Conservation (phyloP, 2,113 vertebrate species). For the Motacilla tschutschensis region DNA sequence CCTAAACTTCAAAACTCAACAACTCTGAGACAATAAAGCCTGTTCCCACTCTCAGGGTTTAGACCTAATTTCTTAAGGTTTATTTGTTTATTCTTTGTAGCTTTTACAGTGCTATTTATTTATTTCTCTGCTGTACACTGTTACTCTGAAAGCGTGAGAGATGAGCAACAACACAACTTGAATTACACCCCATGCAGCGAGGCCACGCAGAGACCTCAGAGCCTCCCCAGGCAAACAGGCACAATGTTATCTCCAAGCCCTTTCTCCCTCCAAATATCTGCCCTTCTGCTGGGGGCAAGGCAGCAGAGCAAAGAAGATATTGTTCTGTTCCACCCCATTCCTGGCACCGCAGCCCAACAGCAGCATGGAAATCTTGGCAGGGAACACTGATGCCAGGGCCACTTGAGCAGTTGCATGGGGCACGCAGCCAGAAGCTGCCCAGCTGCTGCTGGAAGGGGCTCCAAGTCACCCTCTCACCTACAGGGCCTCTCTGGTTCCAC, state of each 20-base stretch:
- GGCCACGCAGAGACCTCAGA: neutral
- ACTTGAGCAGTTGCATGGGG: neutral
- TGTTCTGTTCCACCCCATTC: constrained; percentile 5
- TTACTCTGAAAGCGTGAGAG: neutral
- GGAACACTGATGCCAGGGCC: neutral
- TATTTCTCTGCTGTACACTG: neutral
- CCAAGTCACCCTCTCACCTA: neutral
- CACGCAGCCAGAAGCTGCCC: neutral
- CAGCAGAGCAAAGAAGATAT: neutral
- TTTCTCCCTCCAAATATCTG: neutral
- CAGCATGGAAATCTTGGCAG: constrained; percentile 2
- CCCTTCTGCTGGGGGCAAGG: neutral
- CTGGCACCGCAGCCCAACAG: neutral
- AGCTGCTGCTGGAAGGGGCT: constrained; percentile 29
- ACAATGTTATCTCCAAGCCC: neutral
- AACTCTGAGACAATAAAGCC: neutral
- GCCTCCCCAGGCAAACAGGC: neutral
- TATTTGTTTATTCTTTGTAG: neutral
- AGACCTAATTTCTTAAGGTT: neutral
- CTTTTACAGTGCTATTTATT: neutral
- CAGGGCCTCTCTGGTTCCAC: neutral
- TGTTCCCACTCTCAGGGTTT: neutral
- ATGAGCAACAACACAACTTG: neutral
- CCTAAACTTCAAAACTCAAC: neutral
- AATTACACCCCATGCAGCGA: neutral